Conservation (phyloP, 2,797 vertebrate species). For the Pseudochirops cupreus region DNA sequence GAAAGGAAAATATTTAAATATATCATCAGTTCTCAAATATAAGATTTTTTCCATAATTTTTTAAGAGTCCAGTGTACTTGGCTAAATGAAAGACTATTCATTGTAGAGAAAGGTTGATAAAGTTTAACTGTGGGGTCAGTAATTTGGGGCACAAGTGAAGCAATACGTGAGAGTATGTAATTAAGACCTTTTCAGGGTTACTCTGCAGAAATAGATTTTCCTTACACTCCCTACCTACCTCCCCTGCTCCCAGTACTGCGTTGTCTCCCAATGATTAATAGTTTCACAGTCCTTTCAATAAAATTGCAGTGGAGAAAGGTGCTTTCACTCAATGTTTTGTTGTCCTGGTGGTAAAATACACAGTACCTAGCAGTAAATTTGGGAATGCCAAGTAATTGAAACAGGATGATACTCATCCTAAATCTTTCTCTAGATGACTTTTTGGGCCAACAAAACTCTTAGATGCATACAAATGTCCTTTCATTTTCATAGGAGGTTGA, state of each 20-base stretch:
- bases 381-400: constrained; percentile 74
- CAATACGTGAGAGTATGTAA: not conserved
- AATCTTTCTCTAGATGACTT: constrained; percentile 75
- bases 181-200: constrained; percentile 23
- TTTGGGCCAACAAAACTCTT: constrained; percentile 69
- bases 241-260: constrained; percentile 5
- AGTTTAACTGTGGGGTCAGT: not conserved
- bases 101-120: not conserved
- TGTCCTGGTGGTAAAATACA: constrained; percentile 67
- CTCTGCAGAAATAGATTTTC: constrained; percentile 37
- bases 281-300: constrained; percentile 69
- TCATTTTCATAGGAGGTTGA: constrained; percentile 76
- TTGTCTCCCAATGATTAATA: constrained; percentile 58
- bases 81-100: not conserved
- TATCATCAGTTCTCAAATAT: not conserved
- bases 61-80: not conserved
- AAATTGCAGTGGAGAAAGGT: constrained; percentile 68
- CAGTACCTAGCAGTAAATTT: constrained; percentile 75
- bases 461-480: constrained; percentile 78
- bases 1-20: not conserved
- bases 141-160: not conserved
- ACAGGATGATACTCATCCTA: constrained; percentile 72
- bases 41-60: not conserved
- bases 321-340: constrained; percentile 61
- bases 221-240: constrained; percentile 27